Conservation (phyloP, 1,140 invertebrate species). For the Drosophila navojoa region DNA sequence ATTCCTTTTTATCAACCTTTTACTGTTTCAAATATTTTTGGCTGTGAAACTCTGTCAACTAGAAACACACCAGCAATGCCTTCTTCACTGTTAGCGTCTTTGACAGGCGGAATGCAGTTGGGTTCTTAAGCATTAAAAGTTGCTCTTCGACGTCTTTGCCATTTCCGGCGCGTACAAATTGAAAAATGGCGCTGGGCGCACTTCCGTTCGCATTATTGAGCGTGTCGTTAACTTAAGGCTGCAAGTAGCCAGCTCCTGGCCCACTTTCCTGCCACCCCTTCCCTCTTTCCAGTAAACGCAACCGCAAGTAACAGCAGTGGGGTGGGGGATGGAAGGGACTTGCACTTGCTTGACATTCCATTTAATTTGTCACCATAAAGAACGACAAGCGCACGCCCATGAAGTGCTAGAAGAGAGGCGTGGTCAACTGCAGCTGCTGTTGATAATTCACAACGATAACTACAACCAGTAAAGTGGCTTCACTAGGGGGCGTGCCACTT, state of each 20-base stretch:
- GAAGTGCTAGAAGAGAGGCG: slow-evolving; percentile 33
- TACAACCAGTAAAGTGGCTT: slow-evolving; percentile 40
- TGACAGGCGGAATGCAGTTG: slow-evolving; percentile 3
- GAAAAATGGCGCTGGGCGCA: slow-evolving; percentile 75
- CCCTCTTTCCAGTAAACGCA: neutral
- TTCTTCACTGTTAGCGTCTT: slow-evolving; percentile 15
- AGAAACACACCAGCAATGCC: neutral
- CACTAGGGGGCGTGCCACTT: slow-evolving; percentile 23
- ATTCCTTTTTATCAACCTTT: neutral
- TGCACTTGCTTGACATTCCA: slow-evolving; percentile 42
- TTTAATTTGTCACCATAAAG: slow-evolving; percentile 66
- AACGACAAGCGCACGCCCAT: slow-evolving; percentile 33
- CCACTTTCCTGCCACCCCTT: no score
- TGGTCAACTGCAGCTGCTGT: slow-evolving; percentile 31
- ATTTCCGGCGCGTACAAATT: slow-evolving; percentile 73
- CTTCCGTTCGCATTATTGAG: slow-evolving; percentile 68
- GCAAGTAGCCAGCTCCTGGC: neutral
- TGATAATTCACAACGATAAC: slow-evolving; percentile 24
- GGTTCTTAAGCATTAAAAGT: slow-evolving; percentile 16
- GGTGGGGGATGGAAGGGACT: neutral
- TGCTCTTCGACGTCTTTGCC: slow-evolving; percentile 40
- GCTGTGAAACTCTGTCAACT: neutral
- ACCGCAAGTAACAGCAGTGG: slow-evolving; percentile 7
- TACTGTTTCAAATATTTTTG: neutral
- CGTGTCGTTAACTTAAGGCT: slow-evolving; percentile 64